Conservation (phyloP, 2,113 vertebrate genomes). For the Turnix velox region DNA sequence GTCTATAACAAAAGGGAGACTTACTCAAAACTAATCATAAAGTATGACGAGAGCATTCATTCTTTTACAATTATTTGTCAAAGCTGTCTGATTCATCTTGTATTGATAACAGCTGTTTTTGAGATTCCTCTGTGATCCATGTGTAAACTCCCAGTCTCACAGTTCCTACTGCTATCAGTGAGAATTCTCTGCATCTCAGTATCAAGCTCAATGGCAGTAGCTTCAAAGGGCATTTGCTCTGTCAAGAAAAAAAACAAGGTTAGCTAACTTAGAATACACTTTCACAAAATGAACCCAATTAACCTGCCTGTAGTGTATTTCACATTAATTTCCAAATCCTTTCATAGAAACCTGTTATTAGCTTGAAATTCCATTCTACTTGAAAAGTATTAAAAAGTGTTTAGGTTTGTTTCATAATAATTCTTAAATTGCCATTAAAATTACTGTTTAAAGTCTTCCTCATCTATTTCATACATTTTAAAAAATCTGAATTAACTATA, state of each 20-base stretch:
- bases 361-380: background rate
- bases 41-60: background rate
- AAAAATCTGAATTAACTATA: background rate
- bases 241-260: background rate
- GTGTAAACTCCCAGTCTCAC: background rate
- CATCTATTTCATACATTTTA: background rate
- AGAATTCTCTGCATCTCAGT: background rate
- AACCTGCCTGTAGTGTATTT: background rate
- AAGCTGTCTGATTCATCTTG: background rate
- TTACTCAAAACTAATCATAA: background rate
- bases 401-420: background rate
- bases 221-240: background rate
- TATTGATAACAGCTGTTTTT: background rate
- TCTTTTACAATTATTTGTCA: conserved; percentile 4
- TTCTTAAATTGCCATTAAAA: background rate
- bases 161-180: background rate
- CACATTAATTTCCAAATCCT: background rate
- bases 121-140: background rate
- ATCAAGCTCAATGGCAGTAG: background rate
- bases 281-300: conserved; percentile 30
- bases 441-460: background rate
- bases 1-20: background rate
- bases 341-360: background rate
- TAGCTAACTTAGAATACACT: conserved; percentile 1
- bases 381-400: background rate